phyloP scores from a whole-genome alignment of 2,888 invertebrate species.

The Aporophyla nigra region DNA sequence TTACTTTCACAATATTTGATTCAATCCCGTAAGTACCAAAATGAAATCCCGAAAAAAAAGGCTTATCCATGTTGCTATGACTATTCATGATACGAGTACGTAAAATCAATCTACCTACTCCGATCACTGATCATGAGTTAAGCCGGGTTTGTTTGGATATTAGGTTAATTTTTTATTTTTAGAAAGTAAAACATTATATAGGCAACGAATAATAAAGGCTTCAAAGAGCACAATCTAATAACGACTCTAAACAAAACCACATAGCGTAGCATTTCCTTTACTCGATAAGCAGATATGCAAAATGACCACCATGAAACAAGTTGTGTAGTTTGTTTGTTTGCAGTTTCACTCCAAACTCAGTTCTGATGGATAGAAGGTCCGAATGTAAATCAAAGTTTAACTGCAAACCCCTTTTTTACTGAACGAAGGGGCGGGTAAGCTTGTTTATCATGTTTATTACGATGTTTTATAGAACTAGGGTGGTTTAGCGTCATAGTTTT shows the following conservation, averaged over 20 bases:
- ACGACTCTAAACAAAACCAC: not conserved
- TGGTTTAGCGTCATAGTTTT: slow-evolving; percentile 23
- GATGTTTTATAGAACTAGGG: slow-evolving; percentile 23
- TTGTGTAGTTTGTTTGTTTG: slow-evolving; percentile 43
- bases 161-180: too few species aligned
- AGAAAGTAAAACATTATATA: too few species aligned
- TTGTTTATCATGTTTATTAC: slow-evolving; percentile 56
- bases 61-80: too few species aligned
- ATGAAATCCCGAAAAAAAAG: too few species aligned
- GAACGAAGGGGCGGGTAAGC: slow-evolving; percentile 31
- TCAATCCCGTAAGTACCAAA: too few species aligned
- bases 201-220: not conserved
- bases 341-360: slow-evolving; percentile 13
- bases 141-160: too few species aligned
- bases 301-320: slow-evolving; percentile 1
- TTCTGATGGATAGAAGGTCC: slow-evolving; percentile 47
- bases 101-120: too few species aligned
- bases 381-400: slow-evolving; percentile 54
- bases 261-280: not conserved
- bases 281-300: not conserved
- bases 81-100: too few species aligned
- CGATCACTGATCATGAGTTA: too few species aligned
- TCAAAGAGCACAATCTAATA: not conserved
- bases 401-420: slow-evolving; percentile 50
- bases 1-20: too few species aligned